Evolutionary conservation across 2,888 invertebrate genomes (phyloP).

Genomic region (Metalampra italica): DNA sequence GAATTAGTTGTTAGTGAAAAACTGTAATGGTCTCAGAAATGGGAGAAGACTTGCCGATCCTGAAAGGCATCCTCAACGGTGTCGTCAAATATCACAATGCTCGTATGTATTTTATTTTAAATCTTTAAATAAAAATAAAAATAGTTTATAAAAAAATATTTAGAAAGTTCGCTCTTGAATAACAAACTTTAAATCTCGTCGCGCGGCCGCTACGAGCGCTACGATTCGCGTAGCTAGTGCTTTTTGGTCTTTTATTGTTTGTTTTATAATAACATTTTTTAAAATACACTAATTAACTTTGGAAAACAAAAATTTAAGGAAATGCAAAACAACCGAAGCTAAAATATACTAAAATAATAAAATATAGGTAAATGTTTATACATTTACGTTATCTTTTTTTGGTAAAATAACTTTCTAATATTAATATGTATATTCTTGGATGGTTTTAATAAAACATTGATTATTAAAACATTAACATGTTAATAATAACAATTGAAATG

Average conservation of each 20-base stretch:
- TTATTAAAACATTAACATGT: no score
- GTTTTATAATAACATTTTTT: neutral
- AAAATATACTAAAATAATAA: no score
- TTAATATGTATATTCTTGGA: no score
- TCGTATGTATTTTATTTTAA: constrained; percentile 83
- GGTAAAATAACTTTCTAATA: no score
- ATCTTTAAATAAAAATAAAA: constrained; percentile 12
- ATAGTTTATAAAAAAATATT: constrained; percentile 3
- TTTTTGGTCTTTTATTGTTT: neutral
- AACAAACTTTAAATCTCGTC: neutral
- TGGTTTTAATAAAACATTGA: no score
- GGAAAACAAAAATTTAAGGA: no score
- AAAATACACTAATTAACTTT: neutral
- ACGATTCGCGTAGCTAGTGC: constrained; percentile 1
- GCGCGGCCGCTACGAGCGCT: constrained; percentile 7
- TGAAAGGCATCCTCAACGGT: constrained; percentile 94
- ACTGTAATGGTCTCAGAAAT: constrained; percentile 80
- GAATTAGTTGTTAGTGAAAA: constrained; percentile 69
- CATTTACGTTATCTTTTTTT: no score
- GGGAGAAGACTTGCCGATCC: constrained; percentile 94
- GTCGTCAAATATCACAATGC: constrained; percentile 95
- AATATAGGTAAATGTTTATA: no score
- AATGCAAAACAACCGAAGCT: neutral
- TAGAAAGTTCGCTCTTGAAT: neutral
- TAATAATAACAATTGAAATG: no score